Evolutionary conservation across 2,113 vertebrate species (phyloP), one percentile per base, ranked within the genome.

Genomic region (Ceyx margarethae): DNA sequence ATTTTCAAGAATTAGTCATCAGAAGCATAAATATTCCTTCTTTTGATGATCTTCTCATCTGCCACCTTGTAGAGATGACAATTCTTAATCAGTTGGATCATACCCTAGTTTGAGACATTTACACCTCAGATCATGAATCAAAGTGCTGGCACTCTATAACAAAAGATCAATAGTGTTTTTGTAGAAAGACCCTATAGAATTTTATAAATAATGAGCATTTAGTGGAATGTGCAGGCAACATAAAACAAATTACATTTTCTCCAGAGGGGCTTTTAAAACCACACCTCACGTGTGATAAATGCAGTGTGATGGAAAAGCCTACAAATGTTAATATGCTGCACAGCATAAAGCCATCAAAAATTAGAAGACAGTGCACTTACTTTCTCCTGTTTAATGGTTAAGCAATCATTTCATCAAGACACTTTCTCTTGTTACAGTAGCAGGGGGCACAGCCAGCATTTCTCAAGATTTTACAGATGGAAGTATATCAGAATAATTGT

Each of bases 121-220:
- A 64, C 33, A 79, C 61, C 72, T 93, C 72, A 74, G 72, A 79
- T 81, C 93, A 92, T 96, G 93, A 95, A 96, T 96, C 94, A 94
- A 85, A 82, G 72, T 9, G 26, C 54, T 92, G 81, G 69, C 72
- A 74, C 85, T 81, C 87, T 25, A 75, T 95, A 97, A 96, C 85
- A 50, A 96, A 90, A 94, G 80, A 96, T 96, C 61, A 1, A 95
- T 95, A 76, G 42, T 61, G 50, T 90, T 96, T 97, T 93, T 87
- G 87, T 35, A 85, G 81, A 83, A 84, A 94, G 56, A 95, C 48
- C 81, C 88, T 93, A 94, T 83, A 96, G 92, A 93, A 93, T 94
- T 96, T 94, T 91, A 89, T 96, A 94, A 97, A 95, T 96, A 92
- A 96, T 92, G 93, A 94, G 50, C 64, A 43, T 94, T 96, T 95